Percentiles rank a stretch among this genome's conserved stretches.
phyloP scores from a whole-genome alignment of 2,113 vertebrate species.

The Cyphomyrus discorhynchus region DNA sequence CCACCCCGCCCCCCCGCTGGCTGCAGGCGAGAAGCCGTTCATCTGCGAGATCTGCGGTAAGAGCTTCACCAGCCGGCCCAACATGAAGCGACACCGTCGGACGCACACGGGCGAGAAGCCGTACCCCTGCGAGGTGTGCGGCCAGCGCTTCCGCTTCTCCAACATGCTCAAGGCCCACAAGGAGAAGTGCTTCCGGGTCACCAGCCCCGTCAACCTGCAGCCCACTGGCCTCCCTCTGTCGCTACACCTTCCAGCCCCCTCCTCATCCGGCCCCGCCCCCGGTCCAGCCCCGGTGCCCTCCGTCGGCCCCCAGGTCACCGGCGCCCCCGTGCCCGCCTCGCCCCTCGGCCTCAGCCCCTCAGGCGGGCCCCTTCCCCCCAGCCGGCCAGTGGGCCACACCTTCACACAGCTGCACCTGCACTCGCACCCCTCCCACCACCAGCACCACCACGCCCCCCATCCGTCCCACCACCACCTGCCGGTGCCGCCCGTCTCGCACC shows the following conservation, averaged over 20 bases:
- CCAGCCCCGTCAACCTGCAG: conserved; percentile 77
- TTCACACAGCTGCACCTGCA: conserved; percentile 84
- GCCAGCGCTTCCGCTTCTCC: conserved; percentile 95
- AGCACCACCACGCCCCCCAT: conserved; percentile 59
- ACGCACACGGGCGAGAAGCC: conserved; percentile 97
- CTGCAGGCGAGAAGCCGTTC: conserved; percentile 91
- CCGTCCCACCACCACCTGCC: conserved; percentile 74
- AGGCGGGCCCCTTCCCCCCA: conserved; percentile 46
- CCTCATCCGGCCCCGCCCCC: conserved; percentile 48
- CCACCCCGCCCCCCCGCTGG: conserved; percentile 6
- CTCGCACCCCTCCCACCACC: conserved; percentile 67
- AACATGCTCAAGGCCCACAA: conserved; percentile 98
- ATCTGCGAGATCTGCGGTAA: conserved; percentile 98
- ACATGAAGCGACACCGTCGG: conserved; percentile 94
- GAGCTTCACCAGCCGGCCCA: conserved; percentile 97
- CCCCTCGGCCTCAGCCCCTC: conserved; percentile 62
- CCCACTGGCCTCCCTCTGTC: conserved; percentile 65
- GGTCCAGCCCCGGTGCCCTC: conserved; percentile 45
- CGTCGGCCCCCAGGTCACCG: conserved; percentile 41
- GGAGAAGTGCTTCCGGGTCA: conserved; percentile 95
- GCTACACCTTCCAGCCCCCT: conserved; percentile 61
- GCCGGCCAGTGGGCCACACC: conserved; percentile 65
- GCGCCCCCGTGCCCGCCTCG: conserved; percentile 36
- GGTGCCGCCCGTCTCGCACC: conserved; percentile 72
- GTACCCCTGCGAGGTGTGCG: conserved; percentile 91